Conservation (phyloP, 2,888 invertebrate genomes). For the Caradrina kadenii region DNA sequence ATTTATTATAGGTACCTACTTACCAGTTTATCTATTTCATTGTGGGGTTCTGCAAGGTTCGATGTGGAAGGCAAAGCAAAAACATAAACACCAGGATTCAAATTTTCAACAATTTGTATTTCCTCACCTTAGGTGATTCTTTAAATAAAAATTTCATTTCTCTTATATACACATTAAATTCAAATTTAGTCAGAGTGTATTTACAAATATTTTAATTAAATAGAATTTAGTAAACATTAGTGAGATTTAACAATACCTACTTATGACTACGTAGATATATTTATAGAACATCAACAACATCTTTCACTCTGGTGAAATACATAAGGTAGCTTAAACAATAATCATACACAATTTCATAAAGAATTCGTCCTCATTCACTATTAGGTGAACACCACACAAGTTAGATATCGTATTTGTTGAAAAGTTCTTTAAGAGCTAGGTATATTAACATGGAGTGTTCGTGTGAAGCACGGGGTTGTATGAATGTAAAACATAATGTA, state of each 20-base stretch:
- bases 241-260: slow-evolving; percentile 90
- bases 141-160: slow-evolving; percentile 89
- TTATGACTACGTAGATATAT: slow-evolving; percentile 81
- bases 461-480: slow-evolving; percentile 68
- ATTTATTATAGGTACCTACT: slow-evolving; percentile 9
- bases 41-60: slow-evolving; percentile 12
- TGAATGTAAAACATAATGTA: slow-evolving; percentile 66
- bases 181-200: slow-evolving; percentile 90
- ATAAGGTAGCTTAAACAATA: slow-evolving; percentile 81
- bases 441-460: slow-evolving; percentile 72
- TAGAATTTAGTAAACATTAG: slow-evolving; percentile 91
- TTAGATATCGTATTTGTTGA: slow-evolving; percentile 69
- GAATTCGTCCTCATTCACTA: slow-evolving; percentile 79
- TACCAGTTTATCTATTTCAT: neutral
- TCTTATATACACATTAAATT: slow-evolving; percentile 91
- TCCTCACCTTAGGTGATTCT: slow-evolving; percentile 89
- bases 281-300: slow-evolving; percentile 89
- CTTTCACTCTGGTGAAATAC: slow-evolving; percentile 87
- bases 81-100: slow-evolving; percentile 73
- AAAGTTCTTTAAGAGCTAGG: slow-evolving; percentile 71
- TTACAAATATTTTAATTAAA: slow-evolving; percentile 91
- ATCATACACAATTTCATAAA: slow-evolving; percentile 82
- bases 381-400: slow-evolving; percentile 79
- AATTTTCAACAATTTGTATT: slow-evolving; percentile 90
- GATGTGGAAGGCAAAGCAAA: slow-evolving; percentile 52